Percentiles rank a stretch among this genome's conserved stretches.
Evolutionary conservation across 1,140 invertebrate species (phyloP).

Genomic region (Atopsyche davidsoni): DNA sequence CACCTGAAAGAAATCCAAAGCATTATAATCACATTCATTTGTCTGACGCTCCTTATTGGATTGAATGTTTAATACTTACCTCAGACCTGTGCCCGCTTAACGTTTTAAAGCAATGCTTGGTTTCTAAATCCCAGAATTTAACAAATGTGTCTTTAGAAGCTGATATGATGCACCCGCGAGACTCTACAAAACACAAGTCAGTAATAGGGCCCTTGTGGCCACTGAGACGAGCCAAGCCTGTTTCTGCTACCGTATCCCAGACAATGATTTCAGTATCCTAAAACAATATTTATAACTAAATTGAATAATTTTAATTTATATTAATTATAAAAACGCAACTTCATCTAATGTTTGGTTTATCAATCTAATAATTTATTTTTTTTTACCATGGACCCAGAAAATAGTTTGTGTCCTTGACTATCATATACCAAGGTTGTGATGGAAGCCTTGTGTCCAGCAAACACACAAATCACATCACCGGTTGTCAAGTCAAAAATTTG

Average conservation of each 20-base stretch:
- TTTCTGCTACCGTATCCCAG: constrained; percentile 91
- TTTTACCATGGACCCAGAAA: constrained; percentile 77
- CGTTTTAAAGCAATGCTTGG: constrained; percentile 94
- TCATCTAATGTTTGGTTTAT: no score
- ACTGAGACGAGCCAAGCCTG: constrained; percentile 78
- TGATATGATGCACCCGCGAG: constrained; percentile 74
- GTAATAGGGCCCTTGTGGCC: constrained; percentile 94
- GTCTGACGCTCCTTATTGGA: not conserved
- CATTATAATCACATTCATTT: not conserved
- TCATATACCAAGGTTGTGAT: constrained; percentile 82
- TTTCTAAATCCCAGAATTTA: constrained; percentile 96
- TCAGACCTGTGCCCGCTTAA: constrained; percentile 73
- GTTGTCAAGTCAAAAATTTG: constrained; percentile 71
- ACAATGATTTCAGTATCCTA: constrained; percentile 90
- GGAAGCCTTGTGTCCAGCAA: constrained; percentile 83
- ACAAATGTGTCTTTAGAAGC: constrained; percentile 91
- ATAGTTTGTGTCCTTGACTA: constrained; percentile 68
- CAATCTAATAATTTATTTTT: no score
- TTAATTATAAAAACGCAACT: no score
- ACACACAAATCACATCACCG: constrained; percentile 67
- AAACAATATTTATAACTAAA: constrained; percentile 18
- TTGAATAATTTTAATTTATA: not conserved
- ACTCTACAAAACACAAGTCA: constrained; percentile 72
- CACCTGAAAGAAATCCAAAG: constrained; percentile 51
- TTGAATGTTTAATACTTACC: constrained; percentile 36